These are phyloP conservation scores for Asteroscopus sphinx DNA, from an alignment of 2,888 invertebrate genomes.

Conservation along the genomic window DNA sequence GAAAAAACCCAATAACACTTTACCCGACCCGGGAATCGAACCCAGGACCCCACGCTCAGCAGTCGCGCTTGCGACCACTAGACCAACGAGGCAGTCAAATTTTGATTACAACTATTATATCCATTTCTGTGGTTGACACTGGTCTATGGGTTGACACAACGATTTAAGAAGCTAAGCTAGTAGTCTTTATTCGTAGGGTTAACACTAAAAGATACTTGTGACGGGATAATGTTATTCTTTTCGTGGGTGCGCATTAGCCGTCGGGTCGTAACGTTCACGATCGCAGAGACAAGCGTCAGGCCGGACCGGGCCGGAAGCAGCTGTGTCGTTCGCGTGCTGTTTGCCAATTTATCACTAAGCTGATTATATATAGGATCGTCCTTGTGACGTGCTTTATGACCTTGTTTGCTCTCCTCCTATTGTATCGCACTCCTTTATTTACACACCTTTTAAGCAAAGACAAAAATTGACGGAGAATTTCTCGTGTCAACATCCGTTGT, in stretches of 20 bases:
- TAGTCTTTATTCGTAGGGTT: too few relatives aligned
- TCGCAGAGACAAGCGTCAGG: constrained; percentile 49
- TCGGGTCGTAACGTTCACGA: constrained; percentile 21
- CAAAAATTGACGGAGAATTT: constrained; percentile 58
- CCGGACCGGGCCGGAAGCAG: constrained; percentile 77
- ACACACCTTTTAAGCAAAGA: constrained; percentile 77
- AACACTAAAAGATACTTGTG: too few relatives aligned
- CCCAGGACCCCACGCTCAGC: too few relatives aligned
- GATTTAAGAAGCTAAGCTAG: too few relatives aligned
- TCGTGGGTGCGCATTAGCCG: constrained; percentile 45
- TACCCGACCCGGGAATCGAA: too few relatives aligned
- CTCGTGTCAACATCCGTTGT: constrained; percentile 59
- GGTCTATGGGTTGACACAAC: too few relatives aligned
- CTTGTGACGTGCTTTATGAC: constrained; percentile 86
- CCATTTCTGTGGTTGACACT: too few relatives aligned
- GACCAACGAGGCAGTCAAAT: too few relatives aligned
- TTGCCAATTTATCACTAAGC: constrained; percentile 90
- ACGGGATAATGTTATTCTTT: constrained; percentile 50
- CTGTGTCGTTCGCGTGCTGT: constrained; percentile 88
- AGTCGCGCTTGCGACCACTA: too few relatives aligned
- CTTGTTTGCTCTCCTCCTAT: constrained; percentile 83
- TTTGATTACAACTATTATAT: too few relatives aligned
- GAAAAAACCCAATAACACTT: too few relatives aligned
- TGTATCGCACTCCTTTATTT: constrained; percentile 83
- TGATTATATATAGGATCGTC: constrained; percentile 88